Evolutionary conservation across 2,113 vertebrate species (phyloP).

Genomic region (Nipponia nippon): DNA sequence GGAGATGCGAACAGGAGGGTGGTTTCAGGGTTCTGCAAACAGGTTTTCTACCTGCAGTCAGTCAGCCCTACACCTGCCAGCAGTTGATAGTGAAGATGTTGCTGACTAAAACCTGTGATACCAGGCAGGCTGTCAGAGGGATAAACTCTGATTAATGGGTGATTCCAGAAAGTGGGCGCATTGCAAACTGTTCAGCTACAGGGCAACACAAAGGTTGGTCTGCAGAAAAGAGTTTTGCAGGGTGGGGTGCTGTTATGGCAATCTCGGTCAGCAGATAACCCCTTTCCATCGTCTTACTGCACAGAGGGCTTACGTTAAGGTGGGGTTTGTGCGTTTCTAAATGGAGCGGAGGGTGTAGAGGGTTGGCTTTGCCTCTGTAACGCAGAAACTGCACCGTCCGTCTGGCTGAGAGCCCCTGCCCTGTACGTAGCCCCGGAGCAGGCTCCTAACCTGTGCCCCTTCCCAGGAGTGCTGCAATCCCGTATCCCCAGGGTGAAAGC

Average conservation of each 20-base stretch:
- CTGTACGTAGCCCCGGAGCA: neutral
- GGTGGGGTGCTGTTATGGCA: neutral
- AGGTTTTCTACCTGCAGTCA: neutral
- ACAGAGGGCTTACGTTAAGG: neutral
- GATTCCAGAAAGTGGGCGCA: neutral
- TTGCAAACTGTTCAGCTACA: neutral
- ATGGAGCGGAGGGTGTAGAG: neutral
- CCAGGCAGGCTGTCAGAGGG: neutral
- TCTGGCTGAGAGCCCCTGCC: neutral
- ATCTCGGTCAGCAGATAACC: fast-evolving
- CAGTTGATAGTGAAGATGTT: neutral
- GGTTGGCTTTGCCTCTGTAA: neutral
- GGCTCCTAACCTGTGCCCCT: neutral
- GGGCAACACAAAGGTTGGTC: neutral
- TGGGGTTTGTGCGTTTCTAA: neutral
- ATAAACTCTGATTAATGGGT: neutral
- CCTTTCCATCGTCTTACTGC: neutral
- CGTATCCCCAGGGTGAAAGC: neutral
- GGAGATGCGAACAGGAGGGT: neutral
- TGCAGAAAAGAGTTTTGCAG: neutral
- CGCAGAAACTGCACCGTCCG: neutral
- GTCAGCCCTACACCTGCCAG: neutral
- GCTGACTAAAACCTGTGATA: neutral
- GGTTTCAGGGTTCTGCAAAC: neutral
- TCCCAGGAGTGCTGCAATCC: neutral